Evolutionary conservation across 1,140 invertebrate species (phyloP).

Genomic region (Gryllus bimaculatus): DNA sequence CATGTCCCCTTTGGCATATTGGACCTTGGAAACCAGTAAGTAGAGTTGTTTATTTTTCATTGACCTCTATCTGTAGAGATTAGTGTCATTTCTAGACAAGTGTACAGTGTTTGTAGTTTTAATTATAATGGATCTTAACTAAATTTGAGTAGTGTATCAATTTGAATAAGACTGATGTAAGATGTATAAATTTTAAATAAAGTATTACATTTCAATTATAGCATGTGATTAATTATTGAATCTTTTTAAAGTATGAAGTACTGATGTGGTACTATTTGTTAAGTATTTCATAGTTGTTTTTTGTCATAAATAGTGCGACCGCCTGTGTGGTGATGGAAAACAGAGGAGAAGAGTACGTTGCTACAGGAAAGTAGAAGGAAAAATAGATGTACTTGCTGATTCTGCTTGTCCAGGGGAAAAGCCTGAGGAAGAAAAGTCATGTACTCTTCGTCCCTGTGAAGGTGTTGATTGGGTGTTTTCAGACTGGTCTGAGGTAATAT

Average conservation of each 20-base stretch:
- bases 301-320: slow-evolving; percentile 59
- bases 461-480: slow-evolving; percentile 85
- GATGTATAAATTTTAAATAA: too few relatives aligned
- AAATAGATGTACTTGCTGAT: slow-evolving; percentile 61
- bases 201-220: too few relatives aligned
- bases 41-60: slow-evolving; percentile 18
- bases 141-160: too few relatives aligned
- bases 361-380: slow-evolving; percentile 58
- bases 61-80: not conserved
- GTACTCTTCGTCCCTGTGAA: slow-evolving; percentile 73
- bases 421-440: slow-evolving; percentile 57
- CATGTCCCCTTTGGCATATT: slow-evolving; percentile 74
- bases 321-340: slow-evolving; percentile 76
- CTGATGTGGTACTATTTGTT: too few relatives aligned
- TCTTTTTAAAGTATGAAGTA: too few relatives aligned
- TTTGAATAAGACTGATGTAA: too few relatives aligned
- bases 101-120: too few relatives aligned
- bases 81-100: not conserved
- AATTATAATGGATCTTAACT: too few relatives aligned
- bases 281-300: not conserved
- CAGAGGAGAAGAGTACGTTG: slow-evolving; percentile 64
- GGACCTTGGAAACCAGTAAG: slow-evolving; percentile 79
- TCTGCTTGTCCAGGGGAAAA: slow-evolving; percentile 57
- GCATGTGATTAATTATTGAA: too few relatives aligned
- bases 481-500: slow-evolving; percentile 73